Base-by-base conservation (phyloP, 2,888 invertebrate species). In the Crocallis elinguaria region DNA sequence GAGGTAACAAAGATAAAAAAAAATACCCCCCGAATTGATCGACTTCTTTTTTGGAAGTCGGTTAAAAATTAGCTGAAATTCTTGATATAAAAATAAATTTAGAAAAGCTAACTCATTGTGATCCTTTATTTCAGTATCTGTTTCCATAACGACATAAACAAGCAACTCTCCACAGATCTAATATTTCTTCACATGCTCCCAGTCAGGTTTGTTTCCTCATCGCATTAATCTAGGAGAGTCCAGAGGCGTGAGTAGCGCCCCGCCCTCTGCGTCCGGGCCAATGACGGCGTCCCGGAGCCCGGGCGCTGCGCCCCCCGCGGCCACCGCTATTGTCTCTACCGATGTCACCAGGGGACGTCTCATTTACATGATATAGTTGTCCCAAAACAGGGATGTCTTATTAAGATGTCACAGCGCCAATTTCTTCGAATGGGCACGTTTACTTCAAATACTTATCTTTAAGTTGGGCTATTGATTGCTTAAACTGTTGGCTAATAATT, bases 211-310 rank as follows among this genome's bases (percentile, higher is more conserved):
- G 53, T 54, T 43, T 48, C 38, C 43, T 38, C 67, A 56, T 60
- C 58, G 57, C 68, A 73, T 73, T 73, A 71, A 75, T 74, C 75
- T 79, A 75, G 66, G 67, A 70, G 67, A 63, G 64, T 69, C 58
- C 54, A 67, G 64, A 73, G 79, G 80, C 79, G 80, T 64, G 62
- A 61, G 71, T 60, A 64, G 63, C 43, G 71, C 73, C 65, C 79
- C 70, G 69, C 77, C 74, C 62, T 44, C 12, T 52, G 42, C 30
- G 29, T 38, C 54, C 56, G 66, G 57, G 64, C 83, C 80, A 80
- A 79, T 79, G 45, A 68, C 67, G 60, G 55, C 56, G 45, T 44
- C 39, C 27, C 63, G 61, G 63, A 63, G 60, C 64, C 58, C 58
- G 25, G 49, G 63, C 59, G 53, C 59, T 52, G 58, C 59, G 56